A percentile compares a stretch with the other conserved stretches of the same genome.
Evolutionary conservation across 2,888 invertebrate genomes (phyloP).

Genomic region (Anthophora plumipes): DNA sequence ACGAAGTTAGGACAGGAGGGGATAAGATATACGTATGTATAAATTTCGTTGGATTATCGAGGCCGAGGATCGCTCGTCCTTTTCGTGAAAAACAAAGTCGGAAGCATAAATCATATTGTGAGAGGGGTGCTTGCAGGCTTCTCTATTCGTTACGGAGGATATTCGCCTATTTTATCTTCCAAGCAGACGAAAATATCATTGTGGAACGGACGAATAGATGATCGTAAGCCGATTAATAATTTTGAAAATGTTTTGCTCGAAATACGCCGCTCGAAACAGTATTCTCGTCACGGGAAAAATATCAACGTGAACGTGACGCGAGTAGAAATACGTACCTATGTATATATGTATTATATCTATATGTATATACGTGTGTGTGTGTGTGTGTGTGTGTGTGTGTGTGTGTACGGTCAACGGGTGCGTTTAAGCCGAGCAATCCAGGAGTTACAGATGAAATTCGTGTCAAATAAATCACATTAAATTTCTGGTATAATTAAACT

Average conservation of each 20-base stretch:
- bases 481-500: slow-evolving; percentile 49
- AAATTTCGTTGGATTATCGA: too few species aligned
- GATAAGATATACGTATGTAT: too few species aligned
- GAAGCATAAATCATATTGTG: too few species aligned
- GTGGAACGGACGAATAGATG: slow-evolving; percentile 17
- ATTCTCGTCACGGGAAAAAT: slow-evolving; percentile 19
- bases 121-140: background rate
- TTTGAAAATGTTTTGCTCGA: slow-evolving; percentile 22
- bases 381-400: too few species aligned
- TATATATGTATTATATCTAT: too few species aligned
- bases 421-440: slow-evolving; percentile 9
- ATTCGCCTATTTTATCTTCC: too few species aligned
- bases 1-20: too few species aligned
- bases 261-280: background rate
- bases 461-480: slow-evolving; percentile 52
- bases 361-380: too few species aligned
- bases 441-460: slow-evolving; percentile 25
- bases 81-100: too few species aligned
- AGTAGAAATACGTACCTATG: too few species aligned
- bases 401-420: too few species aligned
- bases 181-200: background rate
- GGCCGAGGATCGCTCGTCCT: too few species aligned
- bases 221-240: slow-evolving; percentile 28
- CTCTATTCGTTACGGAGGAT: background rate
- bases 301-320: slow-evolving; percentile 24